Base-by-base conservation (phyloP, 2,797 vertebrate genomes). In the Lithobates pipiens region DNA sequence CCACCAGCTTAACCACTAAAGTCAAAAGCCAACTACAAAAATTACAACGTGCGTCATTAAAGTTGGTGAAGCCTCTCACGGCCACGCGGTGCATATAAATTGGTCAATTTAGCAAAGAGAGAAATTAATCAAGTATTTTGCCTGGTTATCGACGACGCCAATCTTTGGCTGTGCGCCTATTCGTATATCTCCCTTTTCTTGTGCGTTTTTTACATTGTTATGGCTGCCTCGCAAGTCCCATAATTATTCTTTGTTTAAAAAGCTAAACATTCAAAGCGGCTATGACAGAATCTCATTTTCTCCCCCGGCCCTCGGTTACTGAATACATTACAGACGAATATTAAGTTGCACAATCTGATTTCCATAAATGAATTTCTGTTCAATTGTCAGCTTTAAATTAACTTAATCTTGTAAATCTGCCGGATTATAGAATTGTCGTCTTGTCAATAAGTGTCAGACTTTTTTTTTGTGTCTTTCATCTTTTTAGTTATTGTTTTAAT, bases 231-330 rank as follows among this genome's bases (percentile, higher is more conserved):
- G 50, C 85, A 77, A 86, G 80, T 86, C 76, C 80, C 44, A 42
- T 82, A 86, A 82, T 86, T 86, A 82, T 82, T 84, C 82, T 77
- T 84, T 84, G 82, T 84, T 84, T 82, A 77, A 86, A 86, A 77
- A 86, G 75, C 80, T 82, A 86, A 86, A 71, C 74, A 82, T 86
- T 86, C 80, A 77, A 82, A 82, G 67, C 77, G 74, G 54, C 68
- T 77, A 65, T 78, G 80, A 86, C 85, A 86, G 85, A 86, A 86
- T 86, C 80, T 86, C 80, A 86, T 86, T 80, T 86, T 78, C 85
- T 68, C 68, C 68, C 67, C 69, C 68, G 54, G 80, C 85, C 73
- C 79, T 82, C 76, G 80, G 67, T 86, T 82, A 82, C 82, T 57
- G 74, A 82, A 86, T 86, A 86, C 77, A 86, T 86, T 86, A 77